Evolutionary conservation across 2,888 invertebrate species (phyloP).

Genomic region (Volucella bombylans): DNA sequence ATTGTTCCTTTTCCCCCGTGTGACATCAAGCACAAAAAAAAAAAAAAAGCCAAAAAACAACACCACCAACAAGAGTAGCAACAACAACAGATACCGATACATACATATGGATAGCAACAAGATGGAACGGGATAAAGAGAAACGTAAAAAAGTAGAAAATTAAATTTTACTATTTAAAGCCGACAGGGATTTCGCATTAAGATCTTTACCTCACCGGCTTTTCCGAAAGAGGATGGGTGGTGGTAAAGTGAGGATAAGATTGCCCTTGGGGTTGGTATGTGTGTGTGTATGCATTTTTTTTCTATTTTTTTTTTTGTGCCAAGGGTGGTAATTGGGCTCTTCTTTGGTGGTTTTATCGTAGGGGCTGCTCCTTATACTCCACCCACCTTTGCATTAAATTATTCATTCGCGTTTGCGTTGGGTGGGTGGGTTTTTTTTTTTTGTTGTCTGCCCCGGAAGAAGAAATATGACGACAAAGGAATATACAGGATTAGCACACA

Average conservation of each 20-base stretch:
- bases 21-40: conserved; percentile 10
- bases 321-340: background rate
- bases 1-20: background rate
- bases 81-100: background rate
- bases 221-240: background rate
- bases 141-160: conserved; percentile 38
- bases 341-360: background rate
- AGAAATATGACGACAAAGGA: background rate
- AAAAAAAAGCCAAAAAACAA: background rate
- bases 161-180: conserved; percentile 67
- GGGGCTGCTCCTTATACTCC: background rate
- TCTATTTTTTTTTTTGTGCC: conserved; percentile 1
- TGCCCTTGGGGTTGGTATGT: conserved; percentile 19
- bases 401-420: conserved; percentile 38
- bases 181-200: conserved; percentile 67
- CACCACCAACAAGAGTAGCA: background rate
- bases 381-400: conserved; percentile 42
- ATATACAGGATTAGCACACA: background rate
- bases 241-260: conserved; percentile 37
- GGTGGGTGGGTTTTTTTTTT: conserved; percentile 3
- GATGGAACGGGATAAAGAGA: background rate
- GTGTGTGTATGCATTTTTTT: conserved; percentile 23
- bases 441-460: background rate
- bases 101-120: background rate
- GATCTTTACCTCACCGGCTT: conserved; percentile 13